These are phyloP conservation scores for Holocentrus rufus DNA, from an alignment of 2,797 vertebrate species.

Conservation along the genomic window DNA sequence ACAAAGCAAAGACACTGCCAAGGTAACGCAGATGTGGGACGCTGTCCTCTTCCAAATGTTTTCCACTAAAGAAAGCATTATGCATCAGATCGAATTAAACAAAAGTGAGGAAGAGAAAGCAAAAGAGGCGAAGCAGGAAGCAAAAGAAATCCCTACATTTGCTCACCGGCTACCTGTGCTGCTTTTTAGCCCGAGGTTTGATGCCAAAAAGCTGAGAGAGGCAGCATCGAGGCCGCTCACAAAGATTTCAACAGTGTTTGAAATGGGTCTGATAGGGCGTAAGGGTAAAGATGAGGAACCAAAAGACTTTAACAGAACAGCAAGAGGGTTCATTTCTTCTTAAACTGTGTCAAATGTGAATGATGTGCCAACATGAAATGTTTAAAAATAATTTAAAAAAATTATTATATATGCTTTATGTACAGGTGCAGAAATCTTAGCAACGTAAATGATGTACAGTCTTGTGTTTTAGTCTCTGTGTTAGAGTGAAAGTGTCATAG, in stretches of 20 bases:
- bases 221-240: constrained; percentile 85
- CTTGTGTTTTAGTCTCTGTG: constrained; percentile 55
- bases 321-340: constrained; percentile 84
- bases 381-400: constrained; percentile 29
- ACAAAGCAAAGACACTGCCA: constrained; percentile 68
- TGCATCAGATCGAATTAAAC: constrained; percentile 81
- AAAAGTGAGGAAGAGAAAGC: constrained; percentile 67
- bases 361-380: constrained; percentile 40
- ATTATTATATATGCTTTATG: constrained; percentile 53
- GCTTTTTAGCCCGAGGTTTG: constrained; percentile 90
- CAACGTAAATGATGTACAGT: constrained; percentile 54
- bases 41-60: constrained; percentile 92
- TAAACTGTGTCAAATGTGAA: constrained; percentile 61
- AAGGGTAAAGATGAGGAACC: constrained; percentile 82
- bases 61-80: constrained; percentile 81
- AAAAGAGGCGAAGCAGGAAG: constrained; percentile 19
- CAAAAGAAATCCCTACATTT: constrained; percentile 74
- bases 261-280: constrained; percentile 83
- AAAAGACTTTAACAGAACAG: constrained; percentile 92
- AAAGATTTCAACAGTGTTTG: constrained; percentile 81
- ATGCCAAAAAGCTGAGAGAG: constrained; percentile 92
- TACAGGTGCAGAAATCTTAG: constrained; percentile 70
- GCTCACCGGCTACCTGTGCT: constrained; percentile 87
- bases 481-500: constrained; percentile 30
- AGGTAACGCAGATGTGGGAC: constrained; percentile 91